phyloP scores from a whole-genome alignment of 2,888 invertebrate species.

The Drosophila aldrichi region DNA sequence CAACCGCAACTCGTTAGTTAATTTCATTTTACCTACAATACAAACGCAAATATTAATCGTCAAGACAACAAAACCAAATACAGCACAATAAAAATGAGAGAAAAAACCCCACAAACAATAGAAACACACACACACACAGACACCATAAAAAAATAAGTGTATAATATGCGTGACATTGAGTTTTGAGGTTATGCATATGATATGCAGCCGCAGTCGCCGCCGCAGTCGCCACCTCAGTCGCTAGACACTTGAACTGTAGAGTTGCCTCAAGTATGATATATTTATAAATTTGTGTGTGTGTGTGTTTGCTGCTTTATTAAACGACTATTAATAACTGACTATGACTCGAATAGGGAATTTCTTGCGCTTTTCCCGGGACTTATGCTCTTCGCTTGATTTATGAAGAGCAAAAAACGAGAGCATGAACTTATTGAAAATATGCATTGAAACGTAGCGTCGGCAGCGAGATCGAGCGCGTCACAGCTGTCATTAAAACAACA shows the following conservation, averaged over 20 bases:
- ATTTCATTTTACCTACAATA: conserved; percentile 62
- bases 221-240: conserved; percentile 21
- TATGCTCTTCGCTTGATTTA: conserved; percentile 37
- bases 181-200: conserved; percentile 73
- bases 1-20: conserved; percentile 62
- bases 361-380: conserved; percentile 17
- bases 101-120: conserved; percentile 52
- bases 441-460: conserved; percentile 4
- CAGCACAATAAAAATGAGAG: conserved; percentile 15
- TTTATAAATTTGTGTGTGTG: not conserved
- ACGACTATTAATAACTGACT: conserved; percentile 28
- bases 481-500: conserved; percentile 71
- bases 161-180: conserved; percentile 77
- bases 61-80: conserved; percentile 43
- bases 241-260: conserved; percentile 57
- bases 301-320: not conserved
- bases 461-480: conserved; percentile 30
- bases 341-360: conserved; percentile 23
- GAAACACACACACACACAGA: conserved; percentile 29
- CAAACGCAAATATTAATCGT: conserved; percentile 46
- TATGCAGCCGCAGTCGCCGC: conserved; percentile 27
- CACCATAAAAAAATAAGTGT: conserved; percentile 47
- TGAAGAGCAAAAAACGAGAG: conserved; percentile 8
- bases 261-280: conserved; percentile 19
- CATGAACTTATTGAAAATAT: conserved; percentile 1